phyloP scores from a whole-genome alignment of 2,888 invertebrate species.

The Neria commutata region DNA sequence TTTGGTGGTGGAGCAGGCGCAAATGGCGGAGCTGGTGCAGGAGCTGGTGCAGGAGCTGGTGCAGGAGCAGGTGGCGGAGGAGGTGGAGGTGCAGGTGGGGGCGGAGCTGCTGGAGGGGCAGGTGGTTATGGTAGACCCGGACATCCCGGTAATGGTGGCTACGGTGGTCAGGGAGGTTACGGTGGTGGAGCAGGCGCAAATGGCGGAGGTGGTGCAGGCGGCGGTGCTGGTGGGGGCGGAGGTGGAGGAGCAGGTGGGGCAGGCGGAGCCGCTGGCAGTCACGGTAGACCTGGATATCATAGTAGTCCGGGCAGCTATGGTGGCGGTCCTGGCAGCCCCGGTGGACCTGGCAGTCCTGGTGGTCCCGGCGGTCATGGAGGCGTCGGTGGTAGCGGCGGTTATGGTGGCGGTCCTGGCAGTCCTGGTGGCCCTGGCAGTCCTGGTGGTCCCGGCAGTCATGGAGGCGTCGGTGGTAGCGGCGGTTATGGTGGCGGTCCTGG shows the following conservation, averaged over 20 bases:
- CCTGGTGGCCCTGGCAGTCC: background rate
- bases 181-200: background rate
- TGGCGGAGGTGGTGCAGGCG: slow-evolving; percentile 5
- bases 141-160: too few species aligned
- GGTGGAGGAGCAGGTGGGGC: background rate
- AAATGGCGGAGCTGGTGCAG: slow-evolving; percentile 11
- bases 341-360: slow-evolving; percentile 9
- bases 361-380: slow-evolving; percentile 5
- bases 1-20: slow-evolving; percentile 61
- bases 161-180: background rate
- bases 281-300: slow-evolving; percentile 9
- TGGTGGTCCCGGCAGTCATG: slow-evolving; percentile 1
- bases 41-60: slow-evolving; percentile 1
- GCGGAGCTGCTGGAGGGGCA: background rate
- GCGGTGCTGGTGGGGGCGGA: background rate
- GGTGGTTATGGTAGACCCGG: background rate
- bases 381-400: slow-evolving; percentile 10
- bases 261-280: background rate
- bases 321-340: slow-evolving; percentile 11
- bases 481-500: slow-evolving; percentile 22
- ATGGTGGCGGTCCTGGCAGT: slow-evolving; percentile 12
- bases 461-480: slow-evolving; percentile 14
- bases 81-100: slow-evolving; percentile 12
- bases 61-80: background rate
- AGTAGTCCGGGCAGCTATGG: slow-evolving; percentile 10